These are phyloP conservation scores for Lamellibrachia luymesi DNA, from an alignment of 1,140 invertebrate species.

Conservation along the genomic window DNA sequence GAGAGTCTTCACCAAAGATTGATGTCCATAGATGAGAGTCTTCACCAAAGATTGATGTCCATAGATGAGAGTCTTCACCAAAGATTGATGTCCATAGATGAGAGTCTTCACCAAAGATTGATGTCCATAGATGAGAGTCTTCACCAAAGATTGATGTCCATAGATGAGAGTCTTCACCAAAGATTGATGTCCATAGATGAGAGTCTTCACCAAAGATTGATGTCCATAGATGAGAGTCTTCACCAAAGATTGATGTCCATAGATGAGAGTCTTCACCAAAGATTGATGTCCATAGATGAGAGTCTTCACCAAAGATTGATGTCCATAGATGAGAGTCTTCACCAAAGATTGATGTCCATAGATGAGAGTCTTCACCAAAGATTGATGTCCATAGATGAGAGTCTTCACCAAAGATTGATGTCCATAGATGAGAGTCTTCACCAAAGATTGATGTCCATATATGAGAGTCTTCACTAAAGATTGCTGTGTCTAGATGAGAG, in stretches of 20 bases:
- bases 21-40: neutral
- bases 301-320: neutral
- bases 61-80: too few relatives aligned
- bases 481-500: too few relatives aligned
- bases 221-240: neutral
- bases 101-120: too few relatives aligned
- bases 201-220: too few relatives aligned
- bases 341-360: neutral
- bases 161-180: neutral
- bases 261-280: neutral
- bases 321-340: neutral
- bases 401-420: neutral
- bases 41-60: conserved; percentile 9
- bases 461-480: neutral
- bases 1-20: too few relatives aligned
- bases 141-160: neutral
- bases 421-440: neutral
- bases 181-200: too few relatives aligned
- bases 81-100: too few relatives aligned
- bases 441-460: too few relatives aligned
- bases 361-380: neutral
- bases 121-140: neutral
- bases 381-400: neutral
- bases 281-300: neutral
- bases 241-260: neutral